Evolutionary conservation across 2,797 vertebrate genomes (phyloP).

Genomic region (Mormyrus proboscirostris): DNA sequence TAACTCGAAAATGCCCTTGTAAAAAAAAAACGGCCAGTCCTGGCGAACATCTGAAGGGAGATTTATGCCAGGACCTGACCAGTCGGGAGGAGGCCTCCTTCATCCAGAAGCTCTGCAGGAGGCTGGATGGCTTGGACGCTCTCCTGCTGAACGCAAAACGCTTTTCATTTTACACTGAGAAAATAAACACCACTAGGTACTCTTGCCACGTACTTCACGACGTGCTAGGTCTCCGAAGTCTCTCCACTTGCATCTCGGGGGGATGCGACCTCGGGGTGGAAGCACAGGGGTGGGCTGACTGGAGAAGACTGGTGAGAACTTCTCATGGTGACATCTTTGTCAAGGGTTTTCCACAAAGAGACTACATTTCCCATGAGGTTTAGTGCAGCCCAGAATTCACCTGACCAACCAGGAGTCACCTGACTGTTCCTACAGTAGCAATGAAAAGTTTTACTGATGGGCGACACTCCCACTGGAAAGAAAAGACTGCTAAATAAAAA

Average conservation of each 20-base stretch:
- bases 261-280: neutral
- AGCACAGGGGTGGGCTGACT: neutral
- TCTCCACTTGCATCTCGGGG: neutral
- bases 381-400: neutral
- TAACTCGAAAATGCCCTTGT: slow-evolving; percentile 40
- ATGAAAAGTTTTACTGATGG: neutral
- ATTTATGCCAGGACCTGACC: neutral
- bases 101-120: neutral
- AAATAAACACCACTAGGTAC: neutral
- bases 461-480: neutral
- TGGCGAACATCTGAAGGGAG: neutral
- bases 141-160: neutral
- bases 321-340: neutral
- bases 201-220: neutral
- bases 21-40: slow-evolving; percentile 30
- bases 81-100: no score
- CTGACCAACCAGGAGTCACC: neutral
- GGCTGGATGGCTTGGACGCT: neutral
- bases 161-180: neutral
- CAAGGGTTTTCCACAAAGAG: neutral
- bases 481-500: neutral
- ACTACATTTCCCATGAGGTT: neutral
- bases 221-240: neutral
- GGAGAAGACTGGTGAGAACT: neutral
- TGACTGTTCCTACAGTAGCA: neutral